A percentile compares a stretch with the other conserved stretches of the same genome.
Conservation (phyloP, 2,797 vertebrate species). For the Streptopelia turtur region DNA sequence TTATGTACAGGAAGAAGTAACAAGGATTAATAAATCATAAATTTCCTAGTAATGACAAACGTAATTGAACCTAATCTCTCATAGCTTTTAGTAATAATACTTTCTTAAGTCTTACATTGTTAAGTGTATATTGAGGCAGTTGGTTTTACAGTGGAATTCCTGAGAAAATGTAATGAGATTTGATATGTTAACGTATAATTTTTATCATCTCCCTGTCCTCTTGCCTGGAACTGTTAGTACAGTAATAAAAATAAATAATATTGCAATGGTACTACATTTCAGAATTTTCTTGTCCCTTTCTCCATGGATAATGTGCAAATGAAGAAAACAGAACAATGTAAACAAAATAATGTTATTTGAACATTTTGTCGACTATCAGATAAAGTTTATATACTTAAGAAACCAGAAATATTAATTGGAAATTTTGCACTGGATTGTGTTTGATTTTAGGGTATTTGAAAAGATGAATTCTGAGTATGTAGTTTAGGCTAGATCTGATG, state of each 20-base stretch:
- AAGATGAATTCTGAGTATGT: not conserved
- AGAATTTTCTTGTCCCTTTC: not conserved
- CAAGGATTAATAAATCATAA: not conserved
- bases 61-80: not conserved
- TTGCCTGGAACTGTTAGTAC: not conserved
- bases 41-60: not conserved
- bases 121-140: not conserved
- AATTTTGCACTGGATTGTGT: not conserved
- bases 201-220: not conserved
- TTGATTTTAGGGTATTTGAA: not conserved
- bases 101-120: not conserved
- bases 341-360: not conserved
- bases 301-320: not conserved
- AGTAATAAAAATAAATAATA: not conserved
- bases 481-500: not conserved
- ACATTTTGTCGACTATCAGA: not conserved
- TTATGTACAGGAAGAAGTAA: not conserved
- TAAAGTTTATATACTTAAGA: not conserved
- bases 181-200: not conserved
- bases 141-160: not conserved
- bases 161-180: not conserved
- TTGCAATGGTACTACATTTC: not conserved
- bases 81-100: not conserved
- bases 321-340: not conserved
- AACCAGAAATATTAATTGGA: not conserved